Evolutionary conservation across 2,113 vertebrate genomes (phyloP).

Genomic region (Polypterus senegalus): DNA sequence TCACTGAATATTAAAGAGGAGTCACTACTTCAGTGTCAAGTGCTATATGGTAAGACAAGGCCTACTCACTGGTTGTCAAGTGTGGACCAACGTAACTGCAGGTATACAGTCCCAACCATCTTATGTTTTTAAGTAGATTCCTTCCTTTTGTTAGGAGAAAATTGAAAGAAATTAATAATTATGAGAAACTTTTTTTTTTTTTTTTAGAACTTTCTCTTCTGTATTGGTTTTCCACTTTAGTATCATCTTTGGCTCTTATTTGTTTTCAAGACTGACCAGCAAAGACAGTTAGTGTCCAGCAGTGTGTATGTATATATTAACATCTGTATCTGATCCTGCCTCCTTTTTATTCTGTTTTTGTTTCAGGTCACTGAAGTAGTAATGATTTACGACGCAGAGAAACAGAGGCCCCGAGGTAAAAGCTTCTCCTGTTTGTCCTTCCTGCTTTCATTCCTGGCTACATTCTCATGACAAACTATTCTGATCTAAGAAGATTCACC

Average conservation of each 20-base stretch:
- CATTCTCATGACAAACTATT: constrained; percentile 95
- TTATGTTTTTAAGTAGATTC: too few relatives aligned
- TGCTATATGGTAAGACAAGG: too few relatives aligned
- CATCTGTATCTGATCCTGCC: constrained; percentile 31
- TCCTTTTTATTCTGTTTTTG: constrained; percentile 26
- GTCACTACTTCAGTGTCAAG: too few relatives aligned
- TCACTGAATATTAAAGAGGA: too few relatives aligned
- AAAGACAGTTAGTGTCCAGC: neutral
- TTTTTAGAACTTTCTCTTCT: neutral
- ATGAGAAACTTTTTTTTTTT: too few relatives aligned
- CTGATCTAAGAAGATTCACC: constrained; percentile 40
- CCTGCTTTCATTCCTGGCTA: constrained; percentile 51
- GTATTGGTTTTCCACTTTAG: neutral
- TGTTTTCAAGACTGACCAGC: neutral
- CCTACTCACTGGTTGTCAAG: too few relatives aligned
- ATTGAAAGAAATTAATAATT: too few relatives aligned
- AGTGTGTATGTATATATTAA: neutral
- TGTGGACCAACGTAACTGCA: too few relatives aligned
- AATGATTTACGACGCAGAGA: constrained; percentile 99
- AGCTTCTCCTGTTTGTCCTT: constrained; percentile 74
- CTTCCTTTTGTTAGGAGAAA: too few relatives aligned
- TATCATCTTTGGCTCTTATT: neutral
- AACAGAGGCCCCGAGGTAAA: constrained; percentile 99
- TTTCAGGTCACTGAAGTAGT: constrained; percentile 97
- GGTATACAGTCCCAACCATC: too few relatives aligned